Evolutionary conservation across 2,797 vertebrate species (phyloP), one percentile per base, ranked within the genome.

Genomic region (Molothrus aeneus): DNA sequence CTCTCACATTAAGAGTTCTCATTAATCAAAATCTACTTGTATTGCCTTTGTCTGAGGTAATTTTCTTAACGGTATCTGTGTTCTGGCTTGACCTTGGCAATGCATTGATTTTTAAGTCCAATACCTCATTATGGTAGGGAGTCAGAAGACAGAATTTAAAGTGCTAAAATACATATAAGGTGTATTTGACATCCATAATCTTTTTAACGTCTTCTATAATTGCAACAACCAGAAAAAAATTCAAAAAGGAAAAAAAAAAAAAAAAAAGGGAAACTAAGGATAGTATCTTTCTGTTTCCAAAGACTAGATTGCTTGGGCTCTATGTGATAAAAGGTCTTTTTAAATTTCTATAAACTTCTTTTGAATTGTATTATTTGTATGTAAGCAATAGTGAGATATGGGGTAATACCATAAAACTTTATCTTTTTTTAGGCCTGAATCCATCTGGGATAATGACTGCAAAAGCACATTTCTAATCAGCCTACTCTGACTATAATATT

Each of bases 61-160:
- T 83, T 70, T 57, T 57, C 57, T 31, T 77, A n/a, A 59, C 7
- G 31, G 2, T 25, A 13, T 51, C n/a, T 65, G 1, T 51, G 10
- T 51, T 64, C n/a, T 51, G 17, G 8, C 0, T 53, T 78, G 51
- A 65, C 51, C 8, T 71, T 40, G n/a, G 17, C 38, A 47, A 40
- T 17, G 17, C 10, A 10, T 31, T 81, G n/a, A 63, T 66, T 81
- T 40, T 70, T 21, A 74, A 69, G 17, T n/a, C 16, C 6, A 34
- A 7, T 29, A 11, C 1, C 6, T 0, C 0, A 1, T 42, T 13
- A 5, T 32, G 9, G 6, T 2, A 56, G 21, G 3, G 31, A 89
- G 14, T 47, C 13, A 48, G 65, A 70, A n/a, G 34, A 42, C 4
- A 45, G 36, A 68, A 47, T 51, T 71, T 18, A 71, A 63, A 22